A percentile compares a stretch with the other conserved stretches of the same genome.
Evolutionary conservation across 2,888 invertebrate species (phyloP).

Genomic region (Hirtodrosophila confusa): DNA sequence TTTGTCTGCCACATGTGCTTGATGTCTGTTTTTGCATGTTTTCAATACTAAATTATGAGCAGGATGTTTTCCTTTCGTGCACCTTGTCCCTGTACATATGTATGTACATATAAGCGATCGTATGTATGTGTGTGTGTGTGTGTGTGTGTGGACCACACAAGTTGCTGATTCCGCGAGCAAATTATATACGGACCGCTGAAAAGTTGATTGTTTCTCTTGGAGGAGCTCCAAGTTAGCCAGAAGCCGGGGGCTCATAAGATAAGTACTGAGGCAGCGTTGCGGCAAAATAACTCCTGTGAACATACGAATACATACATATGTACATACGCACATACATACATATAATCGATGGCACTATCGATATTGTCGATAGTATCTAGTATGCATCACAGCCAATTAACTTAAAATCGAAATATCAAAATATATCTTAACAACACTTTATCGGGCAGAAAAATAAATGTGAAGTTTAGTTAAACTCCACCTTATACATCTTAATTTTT

Average conservation of each 20-base stretch:
- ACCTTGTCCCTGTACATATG: neutral
- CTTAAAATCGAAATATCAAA: no score
- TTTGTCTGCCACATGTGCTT: constrained; percentile 49
- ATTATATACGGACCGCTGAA: constrained; percentile 30
- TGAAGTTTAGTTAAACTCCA: no score
- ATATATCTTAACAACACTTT: no score
- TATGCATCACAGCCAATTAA: no score
- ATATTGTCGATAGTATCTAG: no score
- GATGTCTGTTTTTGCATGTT: constrained; percentile 77
- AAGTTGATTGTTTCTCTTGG: constrained; percentile 32
- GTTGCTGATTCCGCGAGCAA: constrained; percentile 41
- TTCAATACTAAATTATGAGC: constrained; percentile 69
- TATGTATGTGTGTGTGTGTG: constrained; percentile 12
- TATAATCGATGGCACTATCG: no score
- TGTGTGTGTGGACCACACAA: constrained; percentile 50
- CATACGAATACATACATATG: neutral
- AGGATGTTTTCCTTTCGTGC: constrained; percentile 49
- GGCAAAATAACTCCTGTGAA: neutral
- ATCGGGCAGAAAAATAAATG: no score
- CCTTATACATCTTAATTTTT: no score
- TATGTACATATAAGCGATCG: no score
- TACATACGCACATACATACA: no score
- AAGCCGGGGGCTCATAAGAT: neutral
- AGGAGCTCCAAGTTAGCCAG: neutral
- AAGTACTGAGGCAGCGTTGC: neutral